A percentile compares a stretch with the other conserved stretches of the same genome.
Evolutionary conservation across 2,888 invertebrate genomes (phyloP).

Genomic region (Apotomis capreana): DNA sequence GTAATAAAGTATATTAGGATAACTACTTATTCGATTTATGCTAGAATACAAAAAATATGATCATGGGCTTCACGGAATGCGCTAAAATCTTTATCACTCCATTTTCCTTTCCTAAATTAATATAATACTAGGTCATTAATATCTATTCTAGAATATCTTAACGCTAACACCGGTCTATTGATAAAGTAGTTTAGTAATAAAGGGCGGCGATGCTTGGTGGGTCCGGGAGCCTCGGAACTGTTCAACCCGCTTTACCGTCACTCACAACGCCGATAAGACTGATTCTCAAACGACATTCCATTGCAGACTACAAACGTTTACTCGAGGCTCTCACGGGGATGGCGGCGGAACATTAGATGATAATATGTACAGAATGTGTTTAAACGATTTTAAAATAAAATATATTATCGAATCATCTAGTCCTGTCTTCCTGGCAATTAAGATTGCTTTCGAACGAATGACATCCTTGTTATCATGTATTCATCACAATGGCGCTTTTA

Average conservation of each 20-base stretch:
- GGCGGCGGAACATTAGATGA: slow-evolving; percentile 48
- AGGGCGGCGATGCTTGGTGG: slow-evolving; percentile 21
- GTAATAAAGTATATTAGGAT: slow-evolving; percentile 1
- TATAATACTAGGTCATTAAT: slow-evolving; percentile 29
- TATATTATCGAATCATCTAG: slow-evolving; percentile 64
- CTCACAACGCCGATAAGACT: slow-evolving; percentile 55
- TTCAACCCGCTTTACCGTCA: slow-evolving; percentile 38
- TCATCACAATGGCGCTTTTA: slow-evolving; percentile 31
- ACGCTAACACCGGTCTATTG: slow-evolving; percentile 21
- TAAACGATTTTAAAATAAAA: slow-evolving; percentile 43
- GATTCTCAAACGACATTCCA: slow-evolving; percentile 62
- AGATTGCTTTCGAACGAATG: slow-evolving; percentile 42
- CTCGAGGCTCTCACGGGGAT: slow-evolving; percentile 44
- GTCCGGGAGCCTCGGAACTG: slow-evolving; percentile 22
- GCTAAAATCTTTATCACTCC: not conserved
- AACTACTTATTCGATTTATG: not conserved
- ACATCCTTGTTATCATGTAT: slow-evolving; percentile 22
- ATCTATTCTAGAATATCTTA: slow-evolving; percentile 27
- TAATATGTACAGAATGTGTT: slow-evolving; percentile 44
- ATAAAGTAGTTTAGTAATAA: slow-evolving; percentile 25
- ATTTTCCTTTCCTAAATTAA: slow-evolving; percentile 28
- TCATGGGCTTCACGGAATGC: slow-evolving; percentile 19
- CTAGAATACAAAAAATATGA: not conserved
- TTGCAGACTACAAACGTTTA: slow-evolving; percentile 44
- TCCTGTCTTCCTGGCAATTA: slow-evolving; percentile 69